phyloP scores from a whole-genome alignment of 2,797 vertebrate genomes.

The Tangara arthus region DNA sequence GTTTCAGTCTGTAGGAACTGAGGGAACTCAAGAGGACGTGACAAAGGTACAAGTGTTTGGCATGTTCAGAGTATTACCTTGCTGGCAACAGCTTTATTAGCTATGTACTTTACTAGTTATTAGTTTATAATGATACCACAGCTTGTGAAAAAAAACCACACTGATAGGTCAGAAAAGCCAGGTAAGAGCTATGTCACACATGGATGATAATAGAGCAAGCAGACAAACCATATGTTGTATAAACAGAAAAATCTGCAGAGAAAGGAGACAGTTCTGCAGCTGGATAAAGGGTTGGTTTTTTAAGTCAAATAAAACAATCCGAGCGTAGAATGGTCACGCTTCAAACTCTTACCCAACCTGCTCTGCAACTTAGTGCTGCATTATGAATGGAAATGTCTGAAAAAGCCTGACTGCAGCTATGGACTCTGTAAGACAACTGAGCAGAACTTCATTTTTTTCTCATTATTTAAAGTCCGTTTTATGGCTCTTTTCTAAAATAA shows the following conservation, averaged over 20 bases:
- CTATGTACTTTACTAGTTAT: neutral
- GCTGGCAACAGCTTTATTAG: neutral
- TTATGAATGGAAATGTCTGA: neutral
- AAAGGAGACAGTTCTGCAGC: neutral
- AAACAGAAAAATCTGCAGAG: neutral
- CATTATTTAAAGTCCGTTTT: neutral
- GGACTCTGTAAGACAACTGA: neutral
- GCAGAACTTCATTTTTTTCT: neutral
- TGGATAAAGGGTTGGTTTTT: neutral
- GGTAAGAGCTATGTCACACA: neutral
- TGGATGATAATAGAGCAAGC: neutral
- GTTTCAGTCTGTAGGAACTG: neutral
- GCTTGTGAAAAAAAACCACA: neutral
- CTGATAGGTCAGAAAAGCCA: neutral
- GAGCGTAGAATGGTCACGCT: neutral
- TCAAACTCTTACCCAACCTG: neutral
- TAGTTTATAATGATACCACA: neutral
- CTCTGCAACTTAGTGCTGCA: slow-evolving; percentile 14
- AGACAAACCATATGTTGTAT: neutral
- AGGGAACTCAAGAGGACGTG: neutral
- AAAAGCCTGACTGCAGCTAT: neutral
- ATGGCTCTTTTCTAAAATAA: neutral
- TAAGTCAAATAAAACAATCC: neutral
- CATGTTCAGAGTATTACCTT: neutral
- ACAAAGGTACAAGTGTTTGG: neutral